Conservation (phyloP, 2,888 invertebrate species). For the Geotrupes spiniger region DNA sequence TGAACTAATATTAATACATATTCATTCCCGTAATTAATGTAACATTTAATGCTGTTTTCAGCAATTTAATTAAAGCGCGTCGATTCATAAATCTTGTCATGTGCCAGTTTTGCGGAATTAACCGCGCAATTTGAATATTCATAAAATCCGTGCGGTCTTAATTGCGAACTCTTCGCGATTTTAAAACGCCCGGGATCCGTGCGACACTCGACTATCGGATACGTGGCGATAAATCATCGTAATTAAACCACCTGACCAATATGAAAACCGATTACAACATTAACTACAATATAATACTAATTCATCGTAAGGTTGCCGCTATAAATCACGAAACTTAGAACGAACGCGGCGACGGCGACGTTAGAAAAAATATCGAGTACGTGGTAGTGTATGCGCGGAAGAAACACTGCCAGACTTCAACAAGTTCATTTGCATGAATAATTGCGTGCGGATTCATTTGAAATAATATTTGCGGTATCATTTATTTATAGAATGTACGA, state of each 20-base stretch:
- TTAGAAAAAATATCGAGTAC: not conserved
- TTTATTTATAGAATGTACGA: not conserved
- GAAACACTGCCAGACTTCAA: not conserved
- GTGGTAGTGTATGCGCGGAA: not conserved
- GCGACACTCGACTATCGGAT: constrained; percentile 6
- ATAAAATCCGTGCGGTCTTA: not conserved
- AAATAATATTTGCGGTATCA: not conserved
- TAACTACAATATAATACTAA: constrained; percentile 21
- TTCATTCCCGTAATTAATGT: no score
- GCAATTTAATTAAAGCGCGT: constrained; percentile 1
- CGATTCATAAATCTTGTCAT: not conserved
- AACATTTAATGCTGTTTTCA: not conserved
- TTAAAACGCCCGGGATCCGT: not conserved
- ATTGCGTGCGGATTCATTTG: not conserved
- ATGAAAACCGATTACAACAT: constrained; percentile 21
- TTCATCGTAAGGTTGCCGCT: constrained; percentile 10
- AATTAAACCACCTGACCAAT: constrained; percentile 16
- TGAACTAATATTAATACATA: no score
- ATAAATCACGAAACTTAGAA: constrained; percentile 16
- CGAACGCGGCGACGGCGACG: no score
- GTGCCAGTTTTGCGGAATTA: not conserved
- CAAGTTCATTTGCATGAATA: constrained; percentile 3
- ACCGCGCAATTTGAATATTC: constrained; percentile 1
- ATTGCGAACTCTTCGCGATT: not conserved
- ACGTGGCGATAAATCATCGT: constrained; percentile 17